Percentiles rank a stretch among this genome's conserved stretches.
Conservation (phyloP, 2,797 vertebrate species). For the Falco novaeseelandiae region DNA sequence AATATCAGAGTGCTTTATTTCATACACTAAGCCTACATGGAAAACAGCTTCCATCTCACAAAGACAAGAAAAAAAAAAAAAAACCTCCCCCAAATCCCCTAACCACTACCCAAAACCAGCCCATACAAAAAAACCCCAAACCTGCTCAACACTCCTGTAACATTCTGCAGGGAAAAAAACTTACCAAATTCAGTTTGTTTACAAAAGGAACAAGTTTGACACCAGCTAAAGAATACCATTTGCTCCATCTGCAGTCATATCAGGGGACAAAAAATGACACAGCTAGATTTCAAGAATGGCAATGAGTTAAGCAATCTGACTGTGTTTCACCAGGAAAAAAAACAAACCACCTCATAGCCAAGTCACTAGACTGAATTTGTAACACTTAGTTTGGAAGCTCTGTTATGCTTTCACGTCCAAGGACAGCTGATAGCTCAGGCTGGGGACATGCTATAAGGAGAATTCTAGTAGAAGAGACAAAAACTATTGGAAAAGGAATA, state of each 20-base stretch:
- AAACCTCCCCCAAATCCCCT: too few species aligned
- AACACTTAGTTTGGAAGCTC: not conserved
- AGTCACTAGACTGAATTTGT: not conserved
- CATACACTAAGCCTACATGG: not conserved
- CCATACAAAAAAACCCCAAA: rapidly evolving
- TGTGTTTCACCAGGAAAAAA: not conserved
- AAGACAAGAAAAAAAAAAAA: not conserved
- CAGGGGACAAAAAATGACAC: not conserved
- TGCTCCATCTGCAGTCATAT: not conserved
- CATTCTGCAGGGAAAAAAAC: not conserved
- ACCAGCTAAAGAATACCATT: not conserved
- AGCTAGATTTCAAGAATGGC: not conserved
- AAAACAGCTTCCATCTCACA: not conserved
- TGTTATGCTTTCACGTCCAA: not conserved
- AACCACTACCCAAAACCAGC: too few species aligned
- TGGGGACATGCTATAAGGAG: not conserved
- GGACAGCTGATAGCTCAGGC: not conserved
- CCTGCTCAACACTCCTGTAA: rapidly evolving
- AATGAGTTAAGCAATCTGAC: not conserved
- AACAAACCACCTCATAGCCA: not conserved
- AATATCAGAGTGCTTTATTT: not conserved
- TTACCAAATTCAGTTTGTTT: not conserved
- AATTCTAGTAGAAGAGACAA: not conserved
- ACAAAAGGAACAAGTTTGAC: not conserved
- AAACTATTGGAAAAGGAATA: not conserved